These are phyloP conservation scores for Lathamus discolor DNA, from an alignment of 2,113 vertebrate species.

Conservation along the genomic window DNA sequence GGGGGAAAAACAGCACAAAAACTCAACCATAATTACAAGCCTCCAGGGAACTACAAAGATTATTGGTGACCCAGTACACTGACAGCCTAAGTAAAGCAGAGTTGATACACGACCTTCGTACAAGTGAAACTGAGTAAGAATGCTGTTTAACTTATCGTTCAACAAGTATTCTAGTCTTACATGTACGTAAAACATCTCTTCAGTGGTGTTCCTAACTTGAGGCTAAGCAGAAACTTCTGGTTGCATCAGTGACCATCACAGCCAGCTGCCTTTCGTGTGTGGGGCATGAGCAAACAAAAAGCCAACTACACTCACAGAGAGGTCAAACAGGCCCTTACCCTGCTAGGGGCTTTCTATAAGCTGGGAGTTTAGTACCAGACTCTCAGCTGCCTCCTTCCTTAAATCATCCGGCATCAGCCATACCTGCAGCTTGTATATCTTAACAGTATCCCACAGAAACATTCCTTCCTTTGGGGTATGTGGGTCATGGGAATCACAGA, in stretches of 20 bases:
- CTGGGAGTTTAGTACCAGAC: neutral
- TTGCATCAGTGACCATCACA: neutral
- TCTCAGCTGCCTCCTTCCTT: neutral
- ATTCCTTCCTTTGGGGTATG: neutral
- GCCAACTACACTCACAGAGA: neutral
- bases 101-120: neutral
- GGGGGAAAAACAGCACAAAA: neutral
- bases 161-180: neutral
- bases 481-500: neutral
- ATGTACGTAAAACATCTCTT: neutral
- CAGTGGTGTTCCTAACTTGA: neutral
- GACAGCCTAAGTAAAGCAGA: neutral
- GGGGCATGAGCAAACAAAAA: neutral
- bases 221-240: neutral
- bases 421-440: neutral
- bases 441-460: neutral
- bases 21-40: neutral
- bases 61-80: neutral
- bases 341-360: neutral
- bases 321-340: neutral
- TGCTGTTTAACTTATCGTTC: neutral
- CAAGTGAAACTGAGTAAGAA: neutral
- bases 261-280: neutral
- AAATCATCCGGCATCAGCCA: neutral
- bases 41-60: neutral